phyloP scores from a whole-genome alignment of 1,140 invertebrate species.

The Drosophila sucinea region DNA sequence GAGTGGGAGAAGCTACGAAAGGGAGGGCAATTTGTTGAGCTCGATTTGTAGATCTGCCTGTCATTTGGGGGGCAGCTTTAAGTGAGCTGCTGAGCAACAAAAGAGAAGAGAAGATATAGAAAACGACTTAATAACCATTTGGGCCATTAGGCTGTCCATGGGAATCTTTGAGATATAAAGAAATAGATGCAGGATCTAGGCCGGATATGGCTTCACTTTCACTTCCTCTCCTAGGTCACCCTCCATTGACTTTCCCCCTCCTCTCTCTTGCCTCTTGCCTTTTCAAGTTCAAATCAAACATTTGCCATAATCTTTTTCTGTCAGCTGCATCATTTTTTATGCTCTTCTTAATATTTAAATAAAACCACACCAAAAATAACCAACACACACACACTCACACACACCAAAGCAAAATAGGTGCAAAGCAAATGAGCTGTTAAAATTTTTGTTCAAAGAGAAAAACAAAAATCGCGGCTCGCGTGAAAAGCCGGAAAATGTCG shows the following conservation, averaged over 20 bases:
- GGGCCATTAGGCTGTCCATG: constrained; percentile 16
- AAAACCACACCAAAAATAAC: constrained; percentile 43
- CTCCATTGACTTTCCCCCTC: constrained; percentile 32
- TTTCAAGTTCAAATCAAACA: constrained; percentile 81
- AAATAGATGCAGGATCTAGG: constrained; percentile 31
- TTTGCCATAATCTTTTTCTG: constrained; percentile 72
- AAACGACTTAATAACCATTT: constrained; percentile 67
- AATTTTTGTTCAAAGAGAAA: constrained; percentile 26
- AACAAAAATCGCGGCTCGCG: constrained; percentile 13
- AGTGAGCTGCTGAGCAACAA: constrained; percentile 18
- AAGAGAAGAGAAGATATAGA: constrained; percentile 21
- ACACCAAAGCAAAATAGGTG: constrained; percentile 54
- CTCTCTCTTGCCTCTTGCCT: constrained; percentile 5
- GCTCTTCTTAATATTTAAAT: constrained; percentile 46
- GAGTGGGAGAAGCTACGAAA: neutral
- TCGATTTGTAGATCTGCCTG: constrained; percentile 34
- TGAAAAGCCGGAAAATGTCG: constrained; percentile 65
- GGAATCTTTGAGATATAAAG: constrained; percentile 52
- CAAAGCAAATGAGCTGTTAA: constrained; percentile 73
- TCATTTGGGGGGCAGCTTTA: constrained; percentile 20
- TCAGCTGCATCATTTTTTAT: constrained; percentile 67
- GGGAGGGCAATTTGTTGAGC: constrained; percentile 47
- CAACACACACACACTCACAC: constrained; percentile 24
- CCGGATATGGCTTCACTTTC: constrained; percentile 65
- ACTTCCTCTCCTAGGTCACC: constrained; percentile 22